Evolutionary conservation across 2,888 invertebrate genomes (phyloP).

Genomic region (Lingula anatina): DNA sequence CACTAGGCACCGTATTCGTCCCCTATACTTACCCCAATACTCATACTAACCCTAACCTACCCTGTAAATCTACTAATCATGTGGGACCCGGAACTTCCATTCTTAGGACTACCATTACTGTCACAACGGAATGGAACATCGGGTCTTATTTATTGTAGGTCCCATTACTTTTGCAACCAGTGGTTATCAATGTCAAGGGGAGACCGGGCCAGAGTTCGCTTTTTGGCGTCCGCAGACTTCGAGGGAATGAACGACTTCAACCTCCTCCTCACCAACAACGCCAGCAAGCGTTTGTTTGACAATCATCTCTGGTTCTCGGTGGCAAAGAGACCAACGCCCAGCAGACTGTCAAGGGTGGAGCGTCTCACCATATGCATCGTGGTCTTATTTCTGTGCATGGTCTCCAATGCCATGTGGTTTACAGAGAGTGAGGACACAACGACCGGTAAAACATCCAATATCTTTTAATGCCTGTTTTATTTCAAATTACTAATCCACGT

Average conservation of each 20-base stretch:
- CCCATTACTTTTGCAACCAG: conserved; percentile 16
- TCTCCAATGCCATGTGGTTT: conserved; percentile 26
- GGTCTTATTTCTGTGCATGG: conserved; percentile 20
- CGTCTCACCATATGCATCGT: conserved; percentile 17
- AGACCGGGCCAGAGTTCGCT: conserved; percentile 15
- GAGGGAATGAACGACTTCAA: conserved; percentile 5
- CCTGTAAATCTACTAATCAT: too few species aligned
- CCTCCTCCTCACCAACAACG: conserved; percentile 14
- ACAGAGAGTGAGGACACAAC: conserved; percentile 6
- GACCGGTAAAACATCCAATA: too few species aligned
- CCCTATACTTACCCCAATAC: too few species aligned
- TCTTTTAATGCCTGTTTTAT: too few species aligned
- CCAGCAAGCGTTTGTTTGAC: conserved; percentile 16
- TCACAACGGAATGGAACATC: too few species aligned
- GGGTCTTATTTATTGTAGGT: conserved; percentile 14
- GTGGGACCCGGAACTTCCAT: too few species aligned
- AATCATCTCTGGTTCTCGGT: conserved; percentile 24
- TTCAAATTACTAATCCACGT: too few species aligned
- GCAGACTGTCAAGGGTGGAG: conserved; percentile 23
- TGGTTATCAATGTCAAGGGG: conserved; percentile 18
- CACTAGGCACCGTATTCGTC: too few species aligned
- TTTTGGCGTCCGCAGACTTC: conserved; percentile 11
- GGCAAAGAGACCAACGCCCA: conserved; percentile 16
- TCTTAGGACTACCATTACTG: too few species aligned
- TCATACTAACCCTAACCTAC: too few species aligned